Evolutionary conservation across 2,888 invertebrate genomes (phyloP).

Genomic region (Drosophila sordidula): DNA sequence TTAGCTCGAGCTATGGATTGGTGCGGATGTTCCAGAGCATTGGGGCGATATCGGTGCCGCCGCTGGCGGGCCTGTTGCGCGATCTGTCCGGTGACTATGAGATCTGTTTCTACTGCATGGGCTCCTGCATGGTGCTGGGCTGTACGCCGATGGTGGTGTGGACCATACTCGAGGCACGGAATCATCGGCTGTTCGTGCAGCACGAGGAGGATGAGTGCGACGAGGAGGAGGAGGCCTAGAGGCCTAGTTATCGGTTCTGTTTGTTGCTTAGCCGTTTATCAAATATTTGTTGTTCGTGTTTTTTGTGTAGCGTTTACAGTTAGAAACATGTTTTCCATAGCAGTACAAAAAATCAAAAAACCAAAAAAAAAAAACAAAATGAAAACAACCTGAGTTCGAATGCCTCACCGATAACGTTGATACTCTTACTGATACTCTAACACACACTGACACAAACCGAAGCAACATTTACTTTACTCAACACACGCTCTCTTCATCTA

Average conservation of each 20-base stretch:
- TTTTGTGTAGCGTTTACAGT: slow-evolving; percentile 67
- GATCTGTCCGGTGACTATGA: slow-evolving; percentile 90
- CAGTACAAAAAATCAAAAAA: slow-evolving; percentile 28
- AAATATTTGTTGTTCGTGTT: slow-evolving; percentile 63
- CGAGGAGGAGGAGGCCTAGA: slow-evolving; percentile 78
- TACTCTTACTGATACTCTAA: slow-evolving; percentile 32
- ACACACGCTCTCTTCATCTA: slow-evolving; percentile 6
- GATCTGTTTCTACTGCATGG: slow-evolving; percentile 91
- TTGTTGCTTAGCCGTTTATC: slow-evolving; percentile 42
- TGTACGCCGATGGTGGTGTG: slow-evolving; percentile 88
- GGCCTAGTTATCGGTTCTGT: slow-evolving; percentile 17
- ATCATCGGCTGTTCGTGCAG: slow-evolving; percentile 77
- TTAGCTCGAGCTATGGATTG: slow-evolving; percentile 91
- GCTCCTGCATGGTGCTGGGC: slow-evolving; percentile 90
- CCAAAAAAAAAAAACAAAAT: neutral
- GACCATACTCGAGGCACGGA: slow-evolving; percentile 82
- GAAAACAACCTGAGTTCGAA: slow-evolving; percentile 61
- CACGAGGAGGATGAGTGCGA: slow-evolving; percentile 81
- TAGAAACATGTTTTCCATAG: slow-evolving; percentile 47
- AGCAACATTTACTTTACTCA: slow-evolving; percentile 27
- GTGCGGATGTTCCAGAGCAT: slow-evolving; percentile 91
- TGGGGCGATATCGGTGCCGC: slow-evolving; percentile 90
- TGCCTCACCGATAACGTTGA: slow-evolving; percentile 73
- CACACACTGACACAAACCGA: neutral
- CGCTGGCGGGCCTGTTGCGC: slow-evolving; percentile 89